phyloP scores from a whole-genome alignment of 2,113 vertebrate genomes.

The Pedetes capensis region DNA sequence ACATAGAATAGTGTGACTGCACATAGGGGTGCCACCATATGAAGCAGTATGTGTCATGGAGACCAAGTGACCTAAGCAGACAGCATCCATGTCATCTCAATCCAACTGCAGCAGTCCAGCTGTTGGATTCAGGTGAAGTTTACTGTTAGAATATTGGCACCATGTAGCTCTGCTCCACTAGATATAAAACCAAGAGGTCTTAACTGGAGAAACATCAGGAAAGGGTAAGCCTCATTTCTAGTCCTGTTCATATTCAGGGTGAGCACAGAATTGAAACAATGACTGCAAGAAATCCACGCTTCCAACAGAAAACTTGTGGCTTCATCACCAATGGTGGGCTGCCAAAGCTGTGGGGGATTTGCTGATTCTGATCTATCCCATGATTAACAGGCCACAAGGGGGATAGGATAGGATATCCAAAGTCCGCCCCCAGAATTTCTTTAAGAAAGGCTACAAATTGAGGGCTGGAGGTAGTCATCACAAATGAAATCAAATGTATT shows the following conservation, averaged over 20 bases:
- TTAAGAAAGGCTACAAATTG: neutral
- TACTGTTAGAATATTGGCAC: neutral
- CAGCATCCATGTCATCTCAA: neutral
- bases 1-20: no score
- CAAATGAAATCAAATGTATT: neutral
- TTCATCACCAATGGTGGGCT: neutral
- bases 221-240: neutral
- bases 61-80: neutral
- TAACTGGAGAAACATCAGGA: neutral
- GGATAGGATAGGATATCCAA: neutral
- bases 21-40: neutral
- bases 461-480: neutral
- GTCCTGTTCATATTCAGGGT: neutral
- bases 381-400: neutral
- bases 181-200: neutral
- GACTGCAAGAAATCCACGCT: neutral
- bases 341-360: neutral
- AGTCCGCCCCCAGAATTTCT: no score
- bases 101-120: neutral
- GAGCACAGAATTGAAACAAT: neutral
- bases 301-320: neutral
- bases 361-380: neutral
- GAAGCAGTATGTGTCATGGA: neutral
- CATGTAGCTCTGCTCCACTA: neutral
- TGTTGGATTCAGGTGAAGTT: neutral